Conservation (phyloP, 2,888 invertebrate species). For the Alviniconcha strummeri region DNA sequence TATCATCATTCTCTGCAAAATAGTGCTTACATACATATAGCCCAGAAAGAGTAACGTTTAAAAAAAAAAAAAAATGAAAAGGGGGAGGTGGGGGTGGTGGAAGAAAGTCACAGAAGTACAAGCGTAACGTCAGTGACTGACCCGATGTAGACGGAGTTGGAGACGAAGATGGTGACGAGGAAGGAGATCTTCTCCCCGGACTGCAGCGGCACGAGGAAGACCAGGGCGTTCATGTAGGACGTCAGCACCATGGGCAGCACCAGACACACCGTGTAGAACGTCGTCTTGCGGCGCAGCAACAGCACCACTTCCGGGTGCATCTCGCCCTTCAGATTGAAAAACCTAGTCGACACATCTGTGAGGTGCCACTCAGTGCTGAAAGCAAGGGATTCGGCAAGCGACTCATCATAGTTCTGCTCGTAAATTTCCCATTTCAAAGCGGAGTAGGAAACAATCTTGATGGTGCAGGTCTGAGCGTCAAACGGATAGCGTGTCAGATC, state of each 20-base stretch:
- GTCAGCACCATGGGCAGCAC: constrained; percentile 30
- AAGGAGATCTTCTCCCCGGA: constrained; percentile 38
- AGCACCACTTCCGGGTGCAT: constrained; percentile 6
- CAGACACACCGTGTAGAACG: constrained; percentile 28
- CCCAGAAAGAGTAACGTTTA: too few species aligned
- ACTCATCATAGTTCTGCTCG: neutral
- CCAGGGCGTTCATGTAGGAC: constrained; percentile 31
- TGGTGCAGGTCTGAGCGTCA: constrained; percentile 29
- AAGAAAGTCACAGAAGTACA: neutral
- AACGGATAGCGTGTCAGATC: constrained; percentile 32
- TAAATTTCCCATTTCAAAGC: neutral
- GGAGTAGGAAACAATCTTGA: neutral
- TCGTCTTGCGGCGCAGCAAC: neutral
- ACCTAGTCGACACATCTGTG: neutral
- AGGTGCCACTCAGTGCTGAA: constrained; percentile 12
- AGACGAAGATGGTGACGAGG: constrained; percentile 33
- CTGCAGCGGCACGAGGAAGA: constrained; percentile 32
- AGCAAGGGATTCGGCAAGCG: neutral
- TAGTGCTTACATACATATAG: too few species aligned
- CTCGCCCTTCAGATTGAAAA: neutral
- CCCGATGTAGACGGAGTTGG: constrained; percentile 29
- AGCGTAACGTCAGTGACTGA: neutral
- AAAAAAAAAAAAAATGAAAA: too few species aligned
- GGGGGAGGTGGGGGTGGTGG: too few species aligned
- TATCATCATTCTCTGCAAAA: too few species aligned